phyloP scores from a whole-genome alignment of 2,797 vertebrate species.

The Scyliorhinus canicula region DNA sequence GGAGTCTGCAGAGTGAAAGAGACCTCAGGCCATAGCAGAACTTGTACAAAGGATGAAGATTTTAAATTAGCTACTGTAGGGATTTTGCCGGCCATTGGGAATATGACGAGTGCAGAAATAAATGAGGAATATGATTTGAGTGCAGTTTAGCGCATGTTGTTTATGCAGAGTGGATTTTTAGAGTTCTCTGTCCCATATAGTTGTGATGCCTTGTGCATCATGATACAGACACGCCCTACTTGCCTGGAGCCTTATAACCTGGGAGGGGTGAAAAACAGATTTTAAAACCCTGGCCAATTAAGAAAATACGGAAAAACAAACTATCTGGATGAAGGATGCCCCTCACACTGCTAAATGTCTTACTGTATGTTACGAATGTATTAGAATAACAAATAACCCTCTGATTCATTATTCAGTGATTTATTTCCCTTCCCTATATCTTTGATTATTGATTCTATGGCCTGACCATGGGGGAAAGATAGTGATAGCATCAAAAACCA shows the following conservation, averaged over 20 bases:
- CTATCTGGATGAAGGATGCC: background rate
- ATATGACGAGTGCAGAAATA: background rate
- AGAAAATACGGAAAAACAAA: background rate
- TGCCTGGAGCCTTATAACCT: background rate
- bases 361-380: background rate
- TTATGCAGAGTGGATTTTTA: background rate
- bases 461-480: background rate
- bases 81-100: background rate
- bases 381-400: background rate
- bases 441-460: background rate
- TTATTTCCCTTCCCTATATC: background rate
- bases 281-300: background rate
- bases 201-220: background rate
- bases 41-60: background rate
- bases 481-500: background rate
- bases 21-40: too few relatives aligned
- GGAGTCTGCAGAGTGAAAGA: too few relatives aligned
- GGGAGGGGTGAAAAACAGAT: background rate
- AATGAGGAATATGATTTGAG: background rate
- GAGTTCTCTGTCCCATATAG: background rate
- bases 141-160: background rate
- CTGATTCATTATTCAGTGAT: background rate
- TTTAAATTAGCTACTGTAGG: background rate
- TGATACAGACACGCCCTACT: background rate
- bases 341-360: background rate